Evolutionary conservation across 1,140 invertebrate genomes (phyloP).

Genomic region (Drosophila pallidifrons): DNA sequence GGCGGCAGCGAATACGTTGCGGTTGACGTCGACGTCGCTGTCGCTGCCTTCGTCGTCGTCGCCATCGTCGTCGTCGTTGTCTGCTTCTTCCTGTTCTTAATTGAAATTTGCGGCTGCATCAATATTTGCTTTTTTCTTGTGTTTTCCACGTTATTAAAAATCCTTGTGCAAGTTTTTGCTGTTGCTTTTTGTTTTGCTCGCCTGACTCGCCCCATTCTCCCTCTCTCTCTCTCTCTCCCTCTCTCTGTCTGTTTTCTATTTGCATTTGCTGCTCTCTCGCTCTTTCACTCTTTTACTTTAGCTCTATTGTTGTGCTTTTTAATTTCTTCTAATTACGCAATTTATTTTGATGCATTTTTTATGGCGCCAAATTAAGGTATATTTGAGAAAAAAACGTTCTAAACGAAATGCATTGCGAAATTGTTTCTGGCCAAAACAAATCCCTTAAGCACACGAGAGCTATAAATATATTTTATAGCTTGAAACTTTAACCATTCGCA

Average conservation of each 20-base stretch:
- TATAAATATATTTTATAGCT: neutral
- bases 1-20: conserved; percentile 30
- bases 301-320: conserved; percentile 56
- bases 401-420: conserved; percentile 2
- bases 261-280: neutral
- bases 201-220: conserved; percentile 5
- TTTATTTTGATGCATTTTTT: conserved; percentile 60
- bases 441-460: neutral
- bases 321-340: conserved; percentile 62
- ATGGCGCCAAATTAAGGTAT: conserved; percentile 43
- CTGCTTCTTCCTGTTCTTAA: conserved; percentile 82
- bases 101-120: conserved; percentile 85
- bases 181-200: conserved; percentile 55
- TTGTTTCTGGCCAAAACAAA: conserved; percentile 6
- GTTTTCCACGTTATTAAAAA: conserved; percentile 84
- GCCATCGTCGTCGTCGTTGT: conserved; percentile 42
- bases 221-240: neutral
- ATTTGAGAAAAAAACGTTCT: conserved; percentile 27
- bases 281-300: neutral
- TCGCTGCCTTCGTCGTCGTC: conserved; percentile 19
- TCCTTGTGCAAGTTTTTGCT: conserved; percentile 77
- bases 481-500: neutral
- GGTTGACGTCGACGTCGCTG: conserved; percentile 39
- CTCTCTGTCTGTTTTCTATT: neutral
- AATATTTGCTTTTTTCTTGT: conserved; percentile 84